Evolutionary conservation across 2,797 vertebrate species (phyloP), one percentile per base, ranked within the genome.

Genomic region (Sebastes oblongus): DNA sequence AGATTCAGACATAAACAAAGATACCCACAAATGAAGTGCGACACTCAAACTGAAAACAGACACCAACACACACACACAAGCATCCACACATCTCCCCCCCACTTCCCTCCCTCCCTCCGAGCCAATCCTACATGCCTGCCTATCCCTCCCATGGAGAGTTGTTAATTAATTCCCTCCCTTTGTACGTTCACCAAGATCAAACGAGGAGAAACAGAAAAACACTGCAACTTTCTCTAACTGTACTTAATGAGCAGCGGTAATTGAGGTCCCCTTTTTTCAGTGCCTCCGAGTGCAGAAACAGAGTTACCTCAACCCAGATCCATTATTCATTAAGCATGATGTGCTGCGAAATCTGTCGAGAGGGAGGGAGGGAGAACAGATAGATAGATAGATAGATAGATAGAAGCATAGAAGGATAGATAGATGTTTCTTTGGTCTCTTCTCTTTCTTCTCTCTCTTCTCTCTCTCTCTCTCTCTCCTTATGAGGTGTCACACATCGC

Each of bases 121-220:
- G 88, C 85, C 87, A 81, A 74, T 87, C 86, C 88, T 54, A 42
- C 85, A 85, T 86, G 77, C 75, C 82, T 87, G 84, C 88, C 88
- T 88, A 8, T 88, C 80, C 88, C 87, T 92, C 90, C 92, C 92
- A 85, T 82, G 69, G 93, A 92, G 93, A 88, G 29, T 89, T 94
- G 91, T 91, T 94, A 93, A 93, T 94, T 94, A 93, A 93, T 93
- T 94, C 92, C 89, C 89, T 93, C 89, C 92, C 91, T 92, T 93
- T 92, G 92, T 92, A 91, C 81, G 24, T 86, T 89, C 54, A 78
- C 89, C 87, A 82, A 94, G 93, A 94, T 94, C 93, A 94, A 94
- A 94, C 93, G 82, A 60, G 6, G 72, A 80, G 88, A 91, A 80
- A 85, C 81, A 83, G 86, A 89, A 92, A 91, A 92, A 92, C 88